phyloP scores from a whole-genome alignment of 30 jellyfish, hydroid and myxozoan genomes.

The Euphysa ruthae region DNA sequence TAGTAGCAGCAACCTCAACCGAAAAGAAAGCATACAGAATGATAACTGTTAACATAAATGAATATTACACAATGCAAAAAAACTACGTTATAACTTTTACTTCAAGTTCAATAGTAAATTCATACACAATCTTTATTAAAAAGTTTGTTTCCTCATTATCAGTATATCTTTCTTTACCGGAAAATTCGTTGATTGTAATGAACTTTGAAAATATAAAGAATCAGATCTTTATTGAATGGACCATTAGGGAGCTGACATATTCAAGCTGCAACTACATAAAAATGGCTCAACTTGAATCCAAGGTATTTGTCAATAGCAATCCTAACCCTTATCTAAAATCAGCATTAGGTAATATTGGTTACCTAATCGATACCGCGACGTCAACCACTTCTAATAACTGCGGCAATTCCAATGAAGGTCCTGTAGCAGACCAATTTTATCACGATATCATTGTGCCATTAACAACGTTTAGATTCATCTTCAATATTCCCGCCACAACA shows the following conservation, averaged over 20 bases:
- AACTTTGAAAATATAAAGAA: too few relatives aligned
- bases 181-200: too few relatives aligned
- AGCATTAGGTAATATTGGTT: neutral
- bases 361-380: neutral
- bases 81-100: neutral
- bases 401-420: neutral
- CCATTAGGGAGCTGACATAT: too few relatives aligned
- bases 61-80: neutral
- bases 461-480: neutral
- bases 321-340: neutral
- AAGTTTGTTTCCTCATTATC: neutral
- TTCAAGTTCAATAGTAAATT: neutral
- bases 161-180: neutral
- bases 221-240: too few relatives aligned
- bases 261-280: too few relatives aligned
- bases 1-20: conserved; percentile 26
- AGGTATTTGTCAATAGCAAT: too few relatives aligned
- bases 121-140: neutral
- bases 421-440: neutral
- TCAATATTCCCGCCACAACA: conserved; percentile 25
- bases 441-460: neutral
- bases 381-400: neutral
- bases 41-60: neutral
- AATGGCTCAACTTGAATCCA: too few relatives aligned
- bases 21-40: neutral